These are phyloP conservation scores for Hydropsyche tenuis DNA, from an alignment of 1,140 invertebrate genomes.

Conservation along the genomic window DNA sequence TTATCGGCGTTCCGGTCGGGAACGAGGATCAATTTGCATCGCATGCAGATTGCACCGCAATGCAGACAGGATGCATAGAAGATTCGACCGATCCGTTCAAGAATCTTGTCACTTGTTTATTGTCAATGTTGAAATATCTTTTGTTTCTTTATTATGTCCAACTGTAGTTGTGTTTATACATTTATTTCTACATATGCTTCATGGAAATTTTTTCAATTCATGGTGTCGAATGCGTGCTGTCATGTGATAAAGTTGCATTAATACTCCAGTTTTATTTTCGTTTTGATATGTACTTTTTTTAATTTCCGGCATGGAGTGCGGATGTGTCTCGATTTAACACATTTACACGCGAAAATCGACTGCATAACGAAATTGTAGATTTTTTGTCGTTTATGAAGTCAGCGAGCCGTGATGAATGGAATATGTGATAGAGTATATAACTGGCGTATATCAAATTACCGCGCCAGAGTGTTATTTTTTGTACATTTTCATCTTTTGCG, in stretches of 20 bases:
- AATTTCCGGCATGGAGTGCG: neutral
- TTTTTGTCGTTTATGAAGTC: neutral
- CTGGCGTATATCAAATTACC: neutral
- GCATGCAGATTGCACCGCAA: slow-evolving; percentile 23
- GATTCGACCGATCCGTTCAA: no score
- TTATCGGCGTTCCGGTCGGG: neutral
- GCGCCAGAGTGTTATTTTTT: no score
- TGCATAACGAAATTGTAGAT: neutral
- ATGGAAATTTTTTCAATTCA: no score
- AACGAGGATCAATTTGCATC: slow-evolving; percentile 19
- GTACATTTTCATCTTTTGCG: no score
- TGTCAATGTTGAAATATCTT: no score
- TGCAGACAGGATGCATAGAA: neutral
- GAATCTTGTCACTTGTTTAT: no score
- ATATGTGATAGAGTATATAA: neutral
- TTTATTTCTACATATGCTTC: no score
- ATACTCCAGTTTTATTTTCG: neutral
- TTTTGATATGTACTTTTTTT: neutral
- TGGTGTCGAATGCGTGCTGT: no score
- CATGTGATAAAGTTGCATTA: neutral
- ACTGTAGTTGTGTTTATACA: no score
- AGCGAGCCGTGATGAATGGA: neutral
- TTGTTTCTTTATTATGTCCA: no score
- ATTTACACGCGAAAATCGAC: neutral
- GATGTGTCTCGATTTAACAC: neutral